phyloP scores from a whole-genome alignment of 2,797 vertebrate species.

The Myotis findleyi region DNA sequence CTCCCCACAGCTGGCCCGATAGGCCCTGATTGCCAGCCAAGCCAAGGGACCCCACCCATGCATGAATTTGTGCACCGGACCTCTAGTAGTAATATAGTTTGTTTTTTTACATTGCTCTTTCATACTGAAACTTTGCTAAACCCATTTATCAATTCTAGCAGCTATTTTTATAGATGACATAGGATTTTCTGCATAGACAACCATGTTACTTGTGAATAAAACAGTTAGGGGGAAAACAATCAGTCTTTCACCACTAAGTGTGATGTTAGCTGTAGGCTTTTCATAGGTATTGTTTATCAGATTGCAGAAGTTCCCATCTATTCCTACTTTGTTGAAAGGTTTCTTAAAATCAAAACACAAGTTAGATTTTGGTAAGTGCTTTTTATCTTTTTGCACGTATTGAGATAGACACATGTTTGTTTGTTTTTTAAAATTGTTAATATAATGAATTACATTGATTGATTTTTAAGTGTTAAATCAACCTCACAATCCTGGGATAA shows the following conservation, averaged over 20 bases:
- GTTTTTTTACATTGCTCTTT: neutral
- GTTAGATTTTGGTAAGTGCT: neutral
- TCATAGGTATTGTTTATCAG: neutral
- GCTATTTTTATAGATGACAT: neutral
- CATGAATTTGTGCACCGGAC: too few species aligned
- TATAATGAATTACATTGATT: neutral
- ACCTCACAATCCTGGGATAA: neutral
- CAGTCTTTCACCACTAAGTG: neutral
- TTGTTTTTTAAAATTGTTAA: neutral
- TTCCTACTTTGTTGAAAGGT: neutral
- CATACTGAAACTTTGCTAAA: neutral
- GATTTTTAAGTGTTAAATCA: constrained; percentile 12
- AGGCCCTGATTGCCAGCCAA: too few species aligned
- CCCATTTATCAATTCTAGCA: neutral
- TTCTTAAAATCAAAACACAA: neutral
- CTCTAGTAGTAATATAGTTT: neutral
- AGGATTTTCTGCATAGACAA: neutral
- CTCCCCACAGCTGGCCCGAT: too few species aligned
- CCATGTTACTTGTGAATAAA: neutral
- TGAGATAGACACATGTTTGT: neutral
- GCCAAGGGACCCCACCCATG: too few species aligned
- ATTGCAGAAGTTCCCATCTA: neutral
- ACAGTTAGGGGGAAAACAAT: neutral
- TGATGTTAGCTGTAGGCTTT: neutral
- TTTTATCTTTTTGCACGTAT: neutral